A percentile compares a stretch with the other conserved stretches of the same genome.
Evolutionary conservation across 2,797 vertebrate genomes (phyloP).

Genomic region (Schizothorax lantsangensis): DNA sequence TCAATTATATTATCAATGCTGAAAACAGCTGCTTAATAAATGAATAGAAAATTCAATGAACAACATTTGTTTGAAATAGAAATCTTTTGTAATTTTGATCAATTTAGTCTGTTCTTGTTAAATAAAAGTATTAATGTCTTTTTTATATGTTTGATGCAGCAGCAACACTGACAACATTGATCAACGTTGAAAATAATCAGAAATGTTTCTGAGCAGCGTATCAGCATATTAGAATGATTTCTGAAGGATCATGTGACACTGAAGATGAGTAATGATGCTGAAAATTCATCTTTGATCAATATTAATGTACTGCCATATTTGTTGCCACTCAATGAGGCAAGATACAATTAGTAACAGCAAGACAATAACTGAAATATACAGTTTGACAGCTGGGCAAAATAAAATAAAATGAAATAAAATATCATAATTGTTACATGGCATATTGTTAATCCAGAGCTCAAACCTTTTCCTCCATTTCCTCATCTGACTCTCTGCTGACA

Average conservation of each 20-base stretch:
- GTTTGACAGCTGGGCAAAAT: no score
- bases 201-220: neutral
- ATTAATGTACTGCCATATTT: no score
- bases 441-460: conserved; percentile 65
- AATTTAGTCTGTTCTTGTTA: no score
- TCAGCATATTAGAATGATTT: neutral
- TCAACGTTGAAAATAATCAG: neutral
- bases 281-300: neutral
- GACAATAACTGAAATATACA: no score
- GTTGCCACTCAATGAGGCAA: no score
- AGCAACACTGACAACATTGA: neutral
- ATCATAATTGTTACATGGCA: neutral
- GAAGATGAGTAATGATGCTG: neutral
- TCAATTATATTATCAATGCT: neutral
- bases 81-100: neutral
- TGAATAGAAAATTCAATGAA: neutral
- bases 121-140: no score
- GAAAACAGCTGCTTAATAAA: neutral
- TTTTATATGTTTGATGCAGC: neutral
- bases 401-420: no score
- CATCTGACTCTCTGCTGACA: conserved; percentile 61
- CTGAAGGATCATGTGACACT: neutral
- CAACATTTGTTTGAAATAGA: no score
- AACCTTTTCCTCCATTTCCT: conserved; percentile 67
- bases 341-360: no score